phyloP scores from a whole-genome alignment of 2,888 invertebrate species.

The Onthophagus sagittarius region DNA sequence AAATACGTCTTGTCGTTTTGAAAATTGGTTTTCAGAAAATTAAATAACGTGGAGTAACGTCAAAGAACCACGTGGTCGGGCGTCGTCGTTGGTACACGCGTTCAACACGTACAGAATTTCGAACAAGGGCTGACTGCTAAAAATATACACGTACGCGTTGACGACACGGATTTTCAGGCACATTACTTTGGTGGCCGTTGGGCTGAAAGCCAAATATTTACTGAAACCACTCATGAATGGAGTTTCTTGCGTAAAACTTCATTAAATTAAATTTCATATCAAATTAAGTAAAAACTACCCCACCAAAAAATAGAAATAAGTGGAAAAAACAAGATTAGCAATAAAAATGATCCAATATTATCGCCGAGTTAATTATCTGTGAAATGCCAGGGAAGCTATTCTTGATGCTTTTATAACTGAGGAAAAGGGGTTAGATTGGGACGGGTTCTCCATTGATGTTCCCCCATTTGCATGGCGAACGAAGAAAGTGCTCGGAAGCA shows the following conservation, averaged over 20 bases:
- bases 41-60: neutral
- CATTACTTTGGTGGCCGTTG: constrained; percentile 1
- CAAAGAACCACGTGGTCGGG: neutral
- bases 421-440: no score
- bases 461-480: neutral
- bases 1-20: no score
- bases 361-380: neutral
- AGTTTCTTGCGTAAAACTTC: neutral
- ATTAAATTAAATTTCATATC: neutral
- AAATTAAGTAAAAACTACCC: neutral
- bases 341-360: neutral
- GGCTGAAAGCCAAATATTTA: neutral
- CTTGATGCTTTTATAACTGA: neutral
- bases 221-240: neutral
- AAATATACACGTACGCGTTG: neutral
- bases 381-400: neutral
- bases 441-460: neutral
- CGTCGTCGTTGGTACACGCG: neutral
- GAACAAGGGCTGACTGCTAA: neutral
- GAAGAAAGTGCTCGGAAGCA: neutral
- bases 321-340: neutral
- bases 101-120: neutral
- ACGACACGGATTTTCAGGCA: constrained; percentile 2
- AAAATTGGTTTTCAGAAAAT: neutral
- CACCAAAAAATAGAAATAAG: neutral